These are phyloP conservation scores for Cuniculus paca DNA, from an alignment of 2,797 vertebrate species.

Conservation along the genomic window DNA sequence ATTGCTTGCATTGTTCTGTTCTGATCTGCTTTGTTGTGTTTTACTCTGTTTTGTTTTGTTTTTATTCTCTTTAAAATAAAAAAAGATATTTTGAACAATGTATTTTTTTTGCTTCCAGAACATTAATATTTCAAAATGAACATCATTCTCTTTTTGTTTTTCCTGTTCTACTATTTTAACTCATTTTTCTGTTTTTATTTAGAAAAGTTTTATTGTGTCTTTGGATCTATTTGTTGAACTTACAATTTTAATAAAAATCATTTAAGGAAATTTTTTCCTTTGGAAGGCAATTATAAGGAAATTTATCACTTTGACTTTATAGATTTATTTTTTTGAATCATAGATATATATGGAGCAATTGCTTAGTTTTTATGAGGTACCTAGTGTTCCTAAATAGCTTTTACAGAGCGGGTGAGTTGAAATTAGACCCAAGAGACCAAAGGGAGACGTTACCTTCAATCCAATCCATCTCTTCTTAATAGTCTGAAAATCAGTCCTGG, in stretches of 20 bases:
- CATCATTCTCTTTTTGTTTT: slow-evolving; percentile 41
- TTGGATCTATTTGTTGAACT: slow-evolving; percentile 59
- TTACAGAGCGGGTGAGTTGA: background rate
- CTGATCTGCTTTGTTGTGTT: too few species aligned
- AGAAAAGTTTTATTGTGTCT: slow-evolving; percentile 39
- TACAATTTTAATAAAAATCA: slow-evolving; percentile 57
- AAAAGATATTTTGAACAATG: background rate
- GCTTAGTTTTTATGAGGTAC: slow-evolving; percentile 17
- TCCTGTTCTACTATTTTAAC: slow-evolving; percentile 41
- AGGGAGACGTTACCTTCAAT: background rate
- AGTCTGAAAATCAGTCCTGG: slow-evolving; percentile 26
- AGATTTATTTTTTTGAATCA: slow-evolving; percentile 62
- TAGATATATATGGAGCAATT: background rate
- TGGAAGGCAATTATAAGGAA: slow-evolving; percentile 43
- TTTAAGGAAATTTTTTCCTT: slow-evolving; percentile 41
- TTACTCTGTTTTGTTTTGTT: too few species aligned
- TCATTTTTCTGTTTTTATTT: slow-evolving; percentile 59
- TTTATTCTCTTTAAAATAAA: too few species aligned
- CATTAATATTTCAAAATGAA: slow-evolving; percentile 38
- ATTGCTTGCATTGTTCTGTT: too few species aligned
- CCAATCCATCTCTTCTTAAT: background rate
- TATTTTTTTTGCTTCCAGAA: background rate
- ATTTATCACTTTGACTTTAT: slow-evolving; percentile 57
- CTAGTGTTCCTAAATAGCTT: background rate
- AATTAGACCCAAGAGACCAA: slow-evolving; percentile 45